Conservation (phyloP, 2,888 invertebrate genomes). For the Thera obeliscata region DNA sequence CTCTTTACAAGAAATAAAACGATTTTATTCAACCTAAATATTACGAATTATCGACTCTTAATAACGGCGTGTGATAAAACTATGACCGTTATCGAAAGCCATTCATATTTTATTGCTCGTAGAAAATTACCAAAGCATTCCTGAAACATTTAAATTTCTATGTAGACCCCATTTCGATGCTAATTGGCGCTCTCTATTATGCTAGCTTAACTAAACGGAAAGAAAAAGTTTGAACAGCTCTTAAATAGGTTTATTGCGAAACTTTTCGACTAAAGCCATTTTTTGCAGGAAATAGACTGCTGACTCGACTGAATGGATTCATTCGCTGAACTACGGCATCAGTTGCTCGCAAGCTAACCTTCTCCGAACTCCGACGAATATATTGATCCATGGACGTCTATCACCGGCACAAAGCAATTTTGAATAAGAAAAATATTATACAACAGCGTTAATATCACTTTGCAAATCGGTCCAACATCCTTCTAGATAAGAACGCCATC, state of each 20-base stretch:
- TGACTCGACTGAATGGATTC: too few species aligned
- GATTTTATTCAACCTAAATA: not conserved
- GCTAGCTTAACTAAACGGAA: not conserved
- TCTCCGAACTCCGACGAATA: too few species aligned
- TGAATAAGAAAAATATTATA: too few species aligned
- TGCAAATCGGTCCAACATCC: too few species aligned
- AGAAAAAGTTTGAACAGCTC: not conserved
- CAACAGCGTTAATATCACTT: too few species aligned
- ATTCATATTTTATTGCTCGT: not conserved
- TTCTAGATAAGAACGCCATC: not conserved
- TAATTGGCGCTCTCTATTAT: not conserved
- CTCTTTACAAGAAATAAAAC: not conserved
- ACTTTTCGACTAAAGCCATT: too few species aligned
- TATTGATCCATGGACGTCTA: too few species aligned
- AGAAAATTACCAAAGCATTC: not conserved
- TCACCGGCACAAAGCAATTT: too few species aligned
- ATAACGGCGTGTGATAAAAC: conserved; percentile 5
- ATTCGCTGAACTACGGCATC: too few species aligned
- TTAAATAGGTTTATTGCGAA: too few species aligned
- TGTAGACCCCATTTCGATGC: not conserved
- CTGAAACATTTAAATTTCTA: not conserved
- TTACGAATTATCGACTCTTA: conserved; percentile 4
- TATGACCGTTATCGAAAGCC: not conserved
- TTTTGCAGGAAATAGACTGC: too few species aligned
- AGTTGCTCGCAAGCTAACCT: too few species aligned